Conservation (phyloP, 2,113 vertebrate species). For the Gila orcuttii region DNA sequence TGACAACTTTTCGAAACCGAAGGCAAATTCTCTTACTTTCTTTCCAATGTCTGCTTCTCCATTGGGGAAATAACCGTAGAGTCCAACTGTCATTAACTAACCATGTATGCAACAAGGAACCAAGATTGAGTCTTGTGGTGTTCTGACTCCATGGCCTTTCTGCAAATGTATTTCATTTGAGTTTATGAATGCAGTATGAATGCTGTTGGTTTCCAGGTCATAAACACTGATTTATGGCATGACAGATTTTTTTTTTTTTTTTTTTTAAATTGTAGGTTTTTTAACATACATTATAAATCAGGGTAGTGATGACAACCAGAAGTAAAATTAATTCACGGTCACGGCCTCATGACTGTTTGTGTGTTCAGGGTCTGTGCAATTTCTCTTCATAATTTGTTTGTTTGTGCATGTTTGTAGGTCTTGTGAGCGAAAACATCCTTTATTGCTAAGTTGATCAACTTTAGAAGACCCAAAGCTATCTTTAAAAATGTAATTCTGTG, state of each 20-base stretch:
- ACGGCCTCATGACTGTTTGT: constrained; percentile 60
- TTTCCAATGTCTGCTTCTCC: constrained; percentile 10
- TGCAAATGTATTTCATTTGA: constrained; percentile 38
- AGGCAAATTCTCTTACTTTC: not conserved
- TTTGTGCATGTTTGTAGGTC: not conserved
- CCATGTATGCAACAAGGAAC: constrained; percentile 22
- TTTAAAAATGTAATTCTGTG: constrained; percentile 2
- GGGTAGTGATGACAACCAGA: constrained; percentile 47
- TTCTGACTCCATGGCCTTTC: not conserved
- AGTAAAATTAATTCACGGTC: constrained; percentile 30
- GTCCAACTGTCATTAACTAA: constrained; percentile 5
- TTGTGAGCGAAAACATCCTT: not conserved
- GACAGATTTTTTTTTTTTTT: not conserved
- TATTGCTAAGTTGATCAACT: not conserved
- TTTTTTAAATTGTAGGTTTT: constrained; percentile 41
- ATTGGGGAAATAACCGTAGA: not conserved
- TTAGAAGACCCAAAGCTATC: not conserved
- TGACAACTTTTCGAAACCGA: not conserved
- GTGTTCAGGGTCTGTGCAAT: constrained; percentile 60
- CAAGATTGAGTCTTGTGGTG: not conserved
- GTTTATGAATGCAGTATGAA: constrained; percentile 30
- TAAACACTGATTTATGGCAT: constrained; percentile 66
- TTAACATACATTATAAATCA: constrained; percentile 48
- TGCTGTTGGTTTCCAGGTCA: constrained; percentile 50
- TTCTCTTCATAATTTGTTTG: constrained; percentile 26